These are phyloP conservation scores for Botia almorhae DNA, from an alignment of 2,797 vertebrate species.

Conservation along the genomic window DNA sequence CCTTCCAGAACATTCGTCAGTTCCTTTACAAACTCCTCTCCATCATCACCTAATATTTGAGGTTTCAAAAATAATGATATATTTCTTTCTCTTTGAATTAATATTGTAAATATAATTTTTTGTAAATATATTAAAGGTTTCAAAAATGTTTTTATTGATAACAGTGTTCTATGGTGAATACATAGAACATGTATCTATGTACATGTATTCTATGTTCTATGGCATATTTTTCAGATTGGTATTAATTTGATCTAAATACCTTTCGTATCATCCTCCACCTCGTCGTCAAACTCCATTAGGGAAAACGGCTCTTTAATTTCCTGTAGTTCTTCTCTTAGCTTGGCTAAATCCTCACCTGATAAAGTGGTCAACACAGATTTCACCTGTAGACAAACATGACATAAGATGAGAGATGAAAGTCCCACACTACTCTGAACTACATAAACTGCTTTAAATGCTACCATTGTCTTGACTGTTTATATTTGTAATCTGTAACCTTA, in stretches of 20 bases:
- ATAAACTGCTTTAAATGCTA: not conserved
- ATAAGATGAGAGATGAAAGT: not conserved
- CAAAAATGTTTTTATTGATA: not conserved
- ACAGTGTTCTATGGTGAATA: too few species aligned
- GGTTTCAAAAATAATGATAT: not conserved
- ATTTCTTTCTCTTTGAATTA: not conserved
- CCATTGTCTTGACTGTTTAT: not conserved
- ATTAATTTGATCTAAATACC: slow-evolving; percentile 70
- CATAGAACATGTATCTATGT: too few species aligned
- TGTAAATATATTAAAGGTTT: not conserved
- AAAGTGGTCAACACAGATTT: slow-evolving; percentile 86
- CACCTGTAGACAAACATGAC: slow-evolving; percentile 76
- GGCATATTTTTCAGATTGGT: not conserved
- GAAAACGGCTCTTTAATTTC: slow-evolving; percentile 89
- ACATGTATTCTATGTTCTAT: not conserved
- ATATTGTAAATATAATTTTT: not conserved
- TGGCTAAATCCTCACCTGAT: slow-evolving; percentile 83
- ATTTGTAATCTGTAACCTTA: slow-evolving; percentile 78
- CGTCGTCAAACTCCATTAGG: slow-evolving; percentile 91
- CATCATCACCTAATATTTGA: slow-evolving; percentile 77
- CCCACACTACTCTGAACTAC: not conserved
- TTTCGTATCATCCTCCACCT: slow-evolving; percentile 86
- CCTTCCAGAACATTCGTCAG: slow-evolving; percentile 81
- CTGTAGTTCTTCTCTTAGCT: slow-evolving; percentile 82
- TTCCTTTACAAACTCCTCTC: slow-evolving; percentile 86